Evolutionary conservation across 2,113 vertebrate species (phyloP).

Genomic region (Zosterops japonicus): DNA sequence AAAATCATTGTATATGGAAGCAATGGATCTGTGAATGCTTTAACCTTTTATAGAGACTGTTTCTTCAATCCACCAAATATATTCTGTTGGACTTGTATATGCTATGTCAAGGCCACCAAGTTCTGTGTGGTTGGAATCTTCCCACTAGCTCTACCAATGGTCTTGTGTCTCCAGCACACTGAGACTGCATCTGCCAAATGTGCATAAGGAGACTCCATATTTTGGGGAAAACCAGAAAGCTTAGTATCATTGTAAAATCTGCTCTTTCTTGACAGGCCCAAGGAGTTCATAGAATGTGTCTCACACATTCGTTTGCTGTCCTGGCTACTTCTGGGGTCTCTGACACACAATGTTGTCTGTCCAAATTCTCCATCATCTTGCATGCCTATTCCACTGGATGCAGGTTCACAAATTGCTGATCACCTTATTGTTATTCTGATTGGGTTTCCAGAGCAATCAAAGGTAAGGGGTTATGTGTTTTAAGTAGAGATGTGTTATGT

Average conservation of each 20-base stretch:
- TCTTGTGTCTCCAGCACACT: neutral
- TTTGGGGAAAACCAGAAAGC: neutral
- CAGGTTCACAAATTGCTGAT: conserved; percentile 95
- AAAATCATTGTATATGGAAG: neutral
- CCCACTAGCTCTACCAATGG: neutral
- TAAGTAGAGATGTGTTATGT: conserved; percentile 13
- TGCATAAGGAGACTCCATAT: neutral
- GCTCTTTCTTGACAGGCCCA: conserved; percentile 82
- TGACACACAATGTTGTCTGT: conserved; percentile 94
- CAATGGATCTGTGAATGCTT: neutral
- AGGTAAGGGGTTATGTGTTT: conserved; percentile 79
- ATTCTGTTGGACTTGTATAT: neutral
- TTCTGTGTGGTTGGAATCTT: neutral
- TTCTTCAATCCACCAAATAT: neutral
- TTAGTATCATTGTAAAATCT: neutral
- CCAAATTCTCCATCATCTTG: conserved; percentile 90
- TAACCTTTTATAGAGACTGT: neutral
- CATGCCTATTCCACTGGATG: conserved; percentile 97
- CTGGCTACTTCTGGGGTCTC: conserved; percentile 95
- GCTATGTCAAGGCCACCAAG: neutral
- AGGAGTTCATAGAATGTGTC: conserved; percentile 98
- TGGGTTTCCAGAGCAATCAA: conserved; percentile 98
- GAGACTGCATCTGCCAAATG: neutral
- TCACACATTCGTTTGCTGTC: conserved; percentile 96
- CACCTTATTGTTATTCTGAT: conserved; percentile 98